A percentile compares a stretch with the other conserved stretches of the same genome.
phyloP scores from a whole-genome alignment of 2,113 vertebrate genomes.

The Semnopithecus entellus region DNA sequence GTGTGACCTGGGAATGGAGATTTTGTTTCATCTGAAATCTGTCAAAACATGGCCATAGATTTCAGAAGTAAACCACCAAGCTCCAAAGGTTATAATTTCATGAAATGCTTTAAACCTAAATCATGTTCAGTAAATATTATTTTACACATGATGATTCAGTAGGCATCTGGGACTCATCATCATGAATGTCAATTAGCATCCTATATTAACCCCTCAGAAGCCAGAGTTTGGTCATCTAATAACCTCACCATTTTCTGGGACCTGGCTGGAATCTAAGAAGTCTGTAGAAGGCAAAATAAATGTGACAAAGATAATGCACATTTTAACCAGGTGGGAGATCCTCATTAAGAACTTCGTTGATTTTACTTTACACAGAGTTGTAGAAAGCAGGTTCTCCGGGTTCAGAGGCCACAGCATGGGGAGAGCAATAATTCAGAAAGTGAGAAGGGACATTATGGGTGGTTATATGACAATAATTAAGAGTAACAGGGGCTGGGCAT shows the following conservation, averaged over 20 bases:
- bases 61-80: neutral
- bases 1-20: neutral
- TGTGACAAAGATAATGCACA: neutral
- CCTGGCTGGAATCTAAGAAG: neutral
- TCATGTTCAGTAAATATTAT: neutral
- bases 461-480: neutral
- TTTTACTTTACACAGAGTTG: neutral
- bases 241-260: neutral
- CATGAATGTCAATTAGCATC: neutral
- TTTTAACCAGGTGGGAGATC: neutral
- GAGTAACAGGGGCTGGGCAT: neutral
- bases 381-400: neutral
- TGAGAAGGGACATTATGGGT: neutral
- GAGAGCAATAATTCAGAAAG: neutral
- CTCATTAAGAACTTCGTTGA: slow-evolving; percentile 7
- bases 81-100: slow-evolving; percentile 19
- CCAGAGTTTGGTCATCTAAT: neutral
- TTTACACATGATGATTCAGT: neutral
- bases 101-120: slow-evolving; percentile 26
- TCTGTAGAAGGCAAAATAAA: slow-evolving; percentile 42
- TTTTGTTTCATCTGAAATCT: slow-evolving; percentile 10
- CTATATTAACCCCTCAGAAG: neutral
- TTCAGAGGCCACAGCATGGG: neutral
- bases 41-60: neutral
- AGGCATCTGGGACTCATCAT: neutral